Percentiles rank a stretch among this genome's conserved stretches.
Evolutionary conservation across 2,888 invertebrate genomes (phyloP).

Genomic region (Pegoplata infirma): DNA sequence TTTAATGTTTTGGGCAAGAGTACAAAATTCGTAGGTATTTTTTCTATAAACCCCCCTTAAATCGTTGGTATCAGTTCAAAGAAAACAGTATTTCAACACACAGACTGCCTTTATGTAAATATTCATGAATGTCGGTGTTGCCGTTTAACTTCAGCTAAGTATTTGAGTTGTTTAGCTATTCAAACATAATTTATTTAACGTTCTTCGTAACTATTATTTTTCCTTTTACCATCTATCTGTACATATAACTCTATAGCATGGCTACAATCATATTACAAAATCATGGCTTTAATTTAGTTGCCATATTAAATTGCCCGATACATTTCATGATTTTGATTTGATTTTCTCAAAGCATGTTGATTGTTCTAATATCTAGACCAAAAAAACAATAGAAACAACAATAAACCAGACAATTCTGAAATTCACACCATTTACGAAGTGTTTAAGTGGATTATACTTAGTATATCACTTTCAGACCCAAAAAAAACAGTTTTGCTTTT

Average conservation of each 20-base stretch:
- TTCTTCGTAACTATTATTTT: neutral
- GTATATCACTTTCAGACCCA: conserved; percentile 16
- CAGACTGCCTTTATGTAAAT: too few species aligned
- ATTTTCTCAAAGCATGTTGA: conserved; percentile 36
- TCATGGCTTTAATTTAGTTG: conserved; percentile 27
- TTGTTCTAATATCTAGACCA: conserved; percentile 21
- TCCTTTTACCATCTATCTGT: neutral
- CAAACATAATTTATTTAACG: conserved; percentile 34
- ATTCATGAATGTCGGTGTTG: too few species aligned
- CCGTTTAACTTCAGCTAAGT: neutral
- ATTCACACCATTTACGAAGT: conserved; percentile 36
- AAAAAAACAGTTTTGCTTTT: neutral
- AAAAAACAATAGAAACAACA: neutral
- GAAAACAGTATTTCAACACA: too few species aligned
- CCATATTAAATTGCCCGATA: conserved; percentile 39
- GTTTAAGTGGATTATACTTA: conserved; percentile 39
- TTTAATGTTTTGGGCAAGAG: too few species aligned
- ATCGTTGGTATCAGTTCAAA: too few species aligned
- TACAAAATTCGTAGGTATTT: too few species aligned
- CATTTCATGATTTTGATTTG: conserved; percentile 46
- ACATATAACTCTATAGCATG: neutral
- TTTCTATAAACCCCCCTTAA: too few species aligned
- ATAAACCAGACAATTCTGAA: conserved; percentile 14
- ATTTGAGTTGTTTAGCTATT: conserved; percentile 12
- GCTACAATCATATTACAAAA: neutral